Base-by-base conservation (phyloP, 2,113 vertebrate genomes). In the Catharus bicknelli region DNA sequence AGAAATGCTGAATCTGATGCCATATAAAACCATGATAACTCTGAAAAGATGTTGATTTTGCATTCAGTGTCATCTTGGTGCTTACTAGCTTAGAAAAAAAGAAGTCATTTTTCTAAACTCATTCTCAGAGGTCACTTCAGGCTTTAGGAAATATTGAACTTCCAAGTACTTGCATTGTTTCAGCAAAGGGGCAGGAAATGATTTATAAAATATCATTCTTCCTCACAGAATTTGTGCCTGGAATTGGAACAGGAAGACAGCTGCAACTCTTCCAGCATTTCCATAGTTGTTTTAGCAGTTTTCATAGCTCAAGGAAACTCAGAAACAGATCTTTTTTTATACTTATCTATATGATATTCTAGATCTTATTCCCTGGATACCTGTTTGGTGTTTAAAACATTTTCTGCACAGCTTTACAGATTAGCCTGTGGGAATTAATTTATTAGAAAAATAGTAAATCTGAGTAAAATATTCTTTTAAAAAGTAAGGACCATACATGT, bases 191-290 rank as follows among this genome's bases (percentile, higher is more conserved):
- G 19, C 30, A 91, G 81, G 73, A 92, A 88, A 83, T 75, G 0
- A 72, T 93, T 73, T 92, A 82, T 54, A 93, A 90, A 95, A 82
- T 83, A 70, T 43, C 36, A 29, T 23, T 83, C 68, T 88, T 78
- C 86, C 57, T 93, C 48, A 84, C 22, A 70, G 57, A 83, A 94
- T 86, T 83, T 93, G 19, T 67, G 68, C 30, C 50, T 91, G 34
- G 43, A 83, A 80, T 67, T 88, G n/a, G 40, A 88, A 81, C n/a
- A 62, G 80, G 64, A 93, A 61, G 34, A 81, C 13, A 53, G 38
- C 16, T 83, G 25, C 59, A 74, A 12, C 67, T 85, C 59, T 74
- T 95, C 34, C 47, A 91, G 19, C 22, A 50, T 84, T 96, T 90
- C 48, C 61, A 58, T 59, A 48, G 34, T 8, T 47, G 1, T 78